Conservation (phyloP, 1,140 invertebrate genomes). For the Catajapyx aquilonaris region DNA sequence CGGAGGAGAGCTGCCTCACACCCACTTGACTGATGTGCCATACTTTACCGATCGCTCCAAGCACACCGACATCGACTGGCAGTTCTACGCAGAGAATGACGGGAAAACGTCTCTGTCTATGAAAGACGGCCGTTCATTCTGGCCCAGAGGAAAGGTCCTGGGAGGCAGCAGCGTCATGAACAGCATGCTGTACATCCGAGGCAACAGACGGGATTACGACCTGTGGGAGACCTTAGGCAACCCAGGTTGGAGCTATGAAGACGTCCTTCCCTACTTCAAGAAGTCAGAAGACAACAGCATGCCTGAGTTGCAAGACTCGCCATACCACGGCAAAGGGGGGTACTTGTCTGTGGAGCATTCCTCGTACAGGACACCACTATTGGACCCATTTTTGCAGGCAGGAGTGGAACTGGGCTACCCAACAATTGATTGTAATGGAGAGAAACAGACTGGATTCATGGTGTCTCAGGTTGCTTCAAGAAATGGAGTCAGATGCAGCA, state of each 20-base stretch:
- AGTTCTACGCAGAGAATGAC: conserved; percentile 12
- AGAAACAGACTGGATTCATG: conserved; percentile 46
- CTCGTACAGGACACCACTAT: conserved; percentile 11
- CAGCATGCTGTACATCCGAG: conserved; percentile 32
- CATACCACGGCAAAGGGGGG: conserved; percentile 14
- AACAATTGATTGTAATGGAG: conserved; percentile 18
- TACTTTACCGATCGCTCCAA: conserved; percentile 8
- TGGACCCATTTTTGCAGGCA: conserved; percentile 18
- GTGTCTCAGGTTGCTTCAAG: conserved; percentile 65
- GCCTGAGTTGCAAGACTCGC: conserved; percentile 11
- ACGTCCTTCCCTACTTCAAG: conserved; percentile 22
- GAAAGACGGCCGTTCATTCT: conserved; percentile 11
- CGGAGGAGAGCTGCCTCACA: conserved; percentile 18
- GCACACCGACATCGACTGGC: conserved; percentile 20
- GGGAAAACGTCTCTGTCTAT: background rate
- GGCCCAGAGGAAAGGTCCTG: conserved; percentile 21
- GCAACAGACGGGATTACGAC: conserved; percentile 32
- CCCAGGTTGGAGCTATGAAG: conserved; percentile 29
- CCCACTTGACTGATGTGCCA: conserved; percentile 4
- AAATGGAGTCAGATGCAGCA: conserved; percentile 47
- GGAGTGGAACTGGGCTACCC: conserved; percentile 20
- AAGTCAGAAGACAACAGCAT: conserved; percentile 18
- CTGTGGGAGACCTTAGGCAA: conserved; percentile 30
- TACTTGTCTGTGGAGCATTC: conserved; percentile 15
- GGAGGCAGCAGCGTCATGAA: conserved; percentile 31